phyloP scores from a whole-genome alignment of 2,113 vertebrate species.

The Upupa epops region DNA sequence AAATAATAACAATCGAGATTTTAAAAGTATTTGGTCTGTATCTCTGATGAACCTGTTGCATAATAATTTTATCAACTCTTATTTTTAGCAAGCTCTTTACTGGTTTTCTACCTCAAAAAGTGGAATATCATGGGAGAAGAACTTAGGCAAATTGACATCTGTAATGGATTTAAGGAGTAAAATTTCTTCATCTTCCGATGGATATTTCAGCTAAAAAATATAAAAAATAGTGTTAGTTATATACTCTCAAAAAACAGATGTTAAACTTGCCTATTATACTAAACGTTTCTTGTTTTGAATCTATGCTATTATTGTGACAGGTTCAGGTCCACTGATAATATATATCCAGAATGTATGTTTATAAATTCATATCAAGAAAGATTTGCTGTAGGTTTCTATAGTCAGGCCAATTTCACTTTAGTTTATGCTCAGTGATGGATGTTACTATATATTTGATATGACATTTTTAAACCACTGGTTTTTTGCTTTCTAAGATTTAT shows the following conservation, averaged over 20 bases:
- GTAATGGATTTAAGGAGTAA: slow-evolving; percentile 89
- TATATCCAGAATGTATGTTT: neutral
- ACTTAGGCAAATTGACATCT: slow-evolving; percentile 91
- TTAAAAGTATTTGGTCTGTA: neutral
- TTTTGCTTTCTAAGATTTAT: neutral
- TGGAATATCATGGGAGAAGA: slow-evolving; percentile 88
- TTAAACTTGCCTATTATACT: neutral
- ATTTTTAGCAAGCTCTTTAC: neutral
- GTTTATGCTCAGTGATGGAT: neutral
- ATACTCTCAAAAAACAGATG: neutral
- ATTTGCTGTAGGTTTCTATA: neutral
- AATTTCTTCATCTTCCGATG: slow-evolving; percentile 89
- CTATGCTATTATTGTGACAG: neutral
- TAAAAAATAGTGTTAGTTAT: neutral
- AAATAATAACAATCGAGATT: neutral
- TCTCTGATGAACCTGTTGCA: neutral
- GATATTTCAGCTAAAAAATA: slow-evolving; percentile 81
- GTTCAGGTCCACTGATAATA: neutral
- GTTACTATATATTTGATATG: neutral
- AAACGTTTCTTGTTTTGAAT: neutral
- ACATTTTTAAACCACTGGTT: neutral
- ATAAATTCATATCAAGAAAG: neutral
- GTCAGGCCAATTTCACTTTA: neutral
- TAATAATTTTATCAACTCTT: neutral
- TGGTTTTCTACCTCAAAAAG: slow-evolving; percentile 85